A percentile compares a stretch with the other conserved stretches of the same genome.
Conservation (phyloP, 92 coral and sea anemone species). For the Meandrina meandrites region DNA sequence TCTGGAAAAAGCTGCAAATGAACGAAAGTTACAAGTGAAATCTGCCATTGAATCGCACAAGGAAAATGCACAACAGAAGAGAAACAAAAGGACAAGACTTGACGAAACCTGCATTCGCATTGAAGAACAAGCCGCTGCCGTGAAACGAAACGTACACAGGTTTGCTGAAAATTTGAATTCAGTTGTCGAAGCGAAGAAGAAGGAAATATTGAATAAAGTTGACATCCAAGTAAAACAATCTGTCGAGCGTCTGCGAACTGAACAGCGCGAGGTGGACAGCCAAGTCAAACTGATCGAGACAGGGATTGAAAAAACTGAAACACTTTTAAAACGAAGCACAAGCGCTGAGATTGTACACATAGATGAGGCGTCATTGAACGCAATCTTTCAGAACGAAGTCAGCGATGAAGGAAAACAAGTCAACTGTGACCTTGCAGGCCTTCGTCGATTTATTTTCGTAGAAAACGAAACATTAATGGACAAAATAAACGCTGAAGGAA, state of each 20-base stretch:
- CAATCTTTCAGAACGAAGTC: background rate
- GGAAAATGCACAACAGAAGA: background rate
- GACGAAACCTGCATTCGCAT: background rate
- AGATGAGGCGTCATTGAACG: background rate
- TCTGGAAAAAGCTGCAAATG: constrained; percentile 20
- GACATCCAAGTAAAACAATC: background rate
- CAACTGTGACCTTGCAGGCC: background rate
- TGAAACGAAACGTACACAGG: constrained; percentile 12
- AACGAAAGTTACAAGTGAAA: background rate
- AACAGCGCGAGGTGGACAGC: background rate
- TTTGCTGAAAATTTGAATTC: background rate
- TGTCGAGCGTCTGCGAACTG: background rate
- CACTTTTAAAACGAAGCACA: constrained; percentile 7
- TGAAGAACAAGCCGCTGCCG: constrained; percentile 12
- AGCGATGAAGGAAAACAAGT: background rate
- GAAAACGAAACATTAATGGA: background rate
- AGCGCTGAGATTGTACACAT: constrained; percentile 16
- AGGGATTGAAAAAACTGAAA: constrained; percentile 11
- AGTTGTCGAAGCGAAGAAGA: constrained; percentile 10
- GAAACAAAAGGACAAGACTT: background rate
- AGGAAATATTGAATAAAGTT: constrained; percentile 5
- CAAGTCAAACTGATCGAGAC: constrained; percentile 7
- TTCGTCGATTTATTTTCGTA: background rate
- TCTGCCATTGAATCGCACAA: background rate
- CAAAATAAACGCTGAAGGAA: background rate